A percentile compares a stretch with the other conserved stretches of the same genome.
These are phyloP conservation scores for Acestrorhynchus altus DNA, from an alignment of 2,797 vertebrate species.

Conservation along the genomic window DNA sequence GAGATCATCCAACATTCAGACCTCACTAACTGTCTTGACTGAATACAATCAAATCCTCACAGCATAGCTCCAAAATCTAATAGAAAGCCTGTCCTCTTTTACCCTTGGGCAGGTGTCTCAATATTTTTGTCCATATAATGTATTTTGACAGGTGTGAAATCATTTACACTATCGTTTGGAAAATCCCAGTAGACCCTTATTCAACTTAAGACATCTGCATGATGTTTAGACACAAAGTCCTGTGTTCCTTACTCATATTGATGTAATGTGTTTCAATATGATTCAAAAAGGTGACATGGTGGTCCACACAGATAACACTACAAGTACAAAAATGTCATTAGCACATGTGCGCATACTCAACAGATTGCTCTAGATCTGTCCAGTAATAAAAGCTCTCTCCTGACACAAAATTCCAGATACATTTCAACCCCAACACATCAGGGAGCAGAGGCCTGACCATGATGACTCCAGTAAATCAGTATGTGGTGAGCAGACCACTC, in stretches of 20 bases:
- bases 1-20: too few species aligned
- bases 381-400: conserved; percentile 3
- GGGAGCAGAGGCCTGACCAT: conserved; percentile 72
- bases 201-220: neutral
- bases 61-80: too few species aligned
- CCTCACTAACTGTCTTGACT: too few species aligned
- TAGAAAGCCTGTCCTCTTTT: too few species aligned
- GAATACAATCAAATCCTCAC: too few species aligned
- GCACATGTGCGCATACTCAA: neutral
- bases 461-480: conserved; percentile 81
- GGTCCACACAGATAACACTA: conserved; percentile 32
- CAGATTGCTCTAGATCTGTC: neutral
- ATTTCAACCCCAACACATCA: conserved; percentile 47
- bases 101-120: too few species aligned
- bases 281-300: neutral
- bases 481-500: conserved; percentile 84
- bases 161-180: neutral
- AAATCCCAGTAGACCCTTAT: neutral
- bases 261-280: conserved; percentile 12
- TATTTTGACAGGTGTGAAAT: neutral
- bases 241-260: neutral
- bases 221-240: neutral
- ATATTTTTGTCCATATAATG: too few species aligned
- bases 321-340: neutral
- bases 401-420: conserved; percentile 35